phyloP scores from a whole-genome alignment of 2,113 vertebrate genomes.

The Limnothrissa miodon region DNA sequence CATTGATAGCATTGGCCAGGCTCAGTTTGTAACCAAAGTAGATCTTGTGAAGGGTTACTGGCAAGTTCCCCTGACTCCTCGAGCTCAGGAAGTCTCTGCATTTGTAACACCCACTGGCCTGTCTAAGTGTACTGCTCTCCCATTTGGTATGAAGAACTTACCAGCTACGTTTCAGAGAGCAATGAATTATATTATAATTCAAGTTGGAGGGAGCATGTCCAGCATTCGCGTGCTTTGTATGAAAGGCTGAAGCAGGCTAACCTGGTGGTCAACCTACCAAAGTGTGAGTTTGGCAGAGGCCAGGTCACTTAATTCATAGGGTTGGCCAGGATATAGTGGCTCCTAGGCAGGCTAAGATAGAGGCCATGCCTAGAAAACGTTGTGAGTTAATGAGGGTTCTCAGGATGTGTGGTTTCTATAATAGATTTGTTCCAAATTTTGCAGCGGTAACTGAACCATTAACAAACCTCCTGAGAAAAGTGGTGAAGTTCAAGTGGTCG shows the following conservation, averaged over 20 bases:
- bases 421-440: constrained; percentile 15
- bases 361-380: background rate
- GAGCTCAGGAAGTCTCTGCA: background rate
- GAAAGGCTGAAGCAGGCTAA: too few relatives aligned
- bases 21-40: constrained; percentile 3
- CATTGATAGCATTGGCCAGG: background rate
- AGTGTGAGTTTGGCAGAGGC: constrained; percentile 10
- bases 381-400: background rate
- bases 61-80: background rate
- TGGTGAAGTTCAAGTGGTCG: too few relatives aligned
- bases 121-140: background rate
- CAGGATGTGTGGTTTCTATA: constrained; percentile 7
- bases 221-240: background rate
- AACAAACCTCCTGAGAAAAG: constrained; percentile 1
- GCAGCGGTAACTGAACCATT: too few relatives aligned
- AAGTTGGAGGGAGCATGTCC: background rate
- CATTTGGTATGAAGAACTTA: constrained; percentile 2
- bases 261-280: background rate
- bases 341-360: background rate
- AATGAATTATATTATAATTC: background rate
- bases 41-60: too few relatives aligned
- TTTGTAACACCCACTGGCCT: constrained; percentile 29
- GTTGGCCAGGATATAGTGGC: background rate
- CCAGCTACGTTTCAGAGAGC: constrained; percentile 18
- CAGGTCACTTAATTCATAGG: background rate